phyloP scores from a whole-genome alignment of 2,888 invertebrate species.

The Rhingia rostrata region DNA sequence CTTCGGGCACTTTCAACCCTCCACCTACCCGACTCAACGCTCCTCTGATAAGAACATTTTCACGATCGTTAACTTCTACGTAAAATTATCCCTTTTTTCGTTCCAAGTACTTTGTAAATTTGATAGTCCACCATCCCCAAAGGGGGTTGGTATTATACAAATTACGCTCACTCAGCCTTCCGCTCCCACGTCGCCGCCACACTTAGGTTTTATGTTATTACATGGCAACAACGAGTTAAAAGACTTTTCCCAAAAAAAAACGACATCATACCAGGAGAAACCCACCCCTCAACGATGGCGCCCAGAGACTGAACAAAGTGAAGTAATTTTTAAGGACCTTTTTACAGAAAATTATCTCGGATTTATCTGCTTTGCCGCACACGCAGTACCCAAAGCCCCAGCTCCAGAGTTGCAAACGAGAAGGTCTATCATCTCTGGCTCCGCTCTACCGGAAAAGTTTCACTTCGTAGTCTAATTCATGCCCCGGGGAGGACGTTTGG shows the following conservation, averaged over 20 bases:
- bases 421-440: conserved; percentile 63
- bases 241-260: conserved; percentile 68
- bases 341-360: conserved; percentile 75
- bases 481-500: conserved; percentile 58
- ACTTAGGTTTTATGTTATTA: conserved; percentile 75
- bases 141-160: conserved; percentile 59
- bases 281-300: conserved; percentile 27
- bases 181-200: conserved; percentile 68
- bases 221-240: conserved; percentile 75
- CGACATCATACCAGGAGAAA: conserved; percentile 21
- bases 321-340: conserved; percentile 75
- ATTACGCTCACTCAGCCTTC: conserved; percentile 60
- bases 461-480: conserved; percentile 68
- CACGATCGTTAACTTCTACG: conserved; percentile 74
- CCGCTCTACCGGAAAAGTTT: conserved; percentile 53
- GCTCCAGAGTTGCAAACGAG: conserved; percentile 38
- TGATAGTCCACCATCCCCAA: conserved; percentile 68
- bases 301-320: conserved; percentile 24
- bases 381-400: conserved; percentile 2
- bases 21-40: conserved; percentile 60
- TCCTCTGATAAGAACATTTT: conserved; percentile 73
- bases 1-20: conserved; percentile 43
- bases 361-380: conserved; percentile 74
- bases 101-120: conserved; percentile 73
- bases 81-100: conserved; percentile 74